Conservation (phyloP, 30 jellyfish, hydroid and myxozoan species). For the Aurelia sp. region DNA sequence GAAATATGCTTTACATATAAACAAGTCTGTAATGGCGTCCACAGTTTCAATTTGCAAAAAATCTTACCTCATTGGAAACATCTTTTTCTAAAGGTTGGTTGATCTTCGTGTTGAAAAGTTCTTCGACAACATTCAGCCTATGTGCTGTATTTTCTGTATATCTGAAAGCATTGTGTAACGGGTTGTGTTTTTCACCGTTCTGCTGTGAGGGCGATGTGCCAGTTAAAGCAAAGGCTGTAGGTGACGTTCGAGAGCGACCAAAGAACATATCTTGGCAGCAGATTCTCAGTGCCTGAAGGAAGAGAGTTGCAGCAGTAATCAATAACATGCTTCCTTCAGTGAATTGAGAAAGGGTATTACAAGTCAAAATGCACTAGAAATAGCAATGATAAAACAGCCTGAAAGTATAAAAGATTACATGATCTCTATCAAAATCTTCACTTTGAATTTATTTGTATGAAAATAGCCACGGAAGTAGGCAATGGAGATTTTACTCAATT, state of each 20-base stretch:
- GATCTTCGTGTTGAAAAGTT: constrained; percentile 82
- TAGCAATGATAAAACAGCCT: too few relatives aligned
- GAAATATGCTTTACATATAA: too few relatives aligned
- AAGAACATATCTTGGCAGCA: constrained; percentile 99
- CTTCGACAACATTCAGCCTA: constrained; percentile 83
- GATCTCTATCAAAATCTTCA: too few relatives aligned
- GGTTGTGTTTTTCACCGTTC: constrained; percentile 53
- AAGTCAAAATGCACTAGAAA: too few relatives aligned
- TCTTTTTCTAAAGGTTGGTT: constrained; percentile 85
- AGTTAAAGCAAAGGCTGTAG: constrained; percentile 57
- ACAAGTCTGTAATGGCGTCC: too few relatives aligned
- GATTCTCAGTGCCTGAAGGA: constrained; percentile 86
- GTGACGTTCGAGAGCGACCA: constrained; percentile 88
- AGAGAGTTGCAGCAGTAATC: neutral
- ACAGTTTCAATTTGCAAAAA: neutral
- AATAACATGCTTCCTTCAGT: too few relatives aligned
- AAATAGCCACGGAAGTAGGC: too few relatives aligned
- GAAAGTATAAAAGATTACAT: too few relatives aligned
- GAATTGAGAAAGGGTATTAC: too few relatives aligned
- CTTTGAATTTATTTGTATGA: too few relatives aligned
- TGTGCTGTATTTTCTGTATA: constrained; percentile 75
- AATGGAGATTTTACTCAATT: too few relatives aligned
- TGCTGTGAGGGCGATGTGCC: constrained; percentile 1
- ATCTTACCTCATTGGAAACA: constrained; percentile 84
- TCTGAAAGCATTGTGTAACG: constrained; percentile 81